Percentiles rank a stretch among this genome's conserved stretches.
These are phyloP conservation scores for Cardiocondyla obscurior DNA, from an alignment of 1,140 invertebrate species.

Conservation along the genomic window DNA sequence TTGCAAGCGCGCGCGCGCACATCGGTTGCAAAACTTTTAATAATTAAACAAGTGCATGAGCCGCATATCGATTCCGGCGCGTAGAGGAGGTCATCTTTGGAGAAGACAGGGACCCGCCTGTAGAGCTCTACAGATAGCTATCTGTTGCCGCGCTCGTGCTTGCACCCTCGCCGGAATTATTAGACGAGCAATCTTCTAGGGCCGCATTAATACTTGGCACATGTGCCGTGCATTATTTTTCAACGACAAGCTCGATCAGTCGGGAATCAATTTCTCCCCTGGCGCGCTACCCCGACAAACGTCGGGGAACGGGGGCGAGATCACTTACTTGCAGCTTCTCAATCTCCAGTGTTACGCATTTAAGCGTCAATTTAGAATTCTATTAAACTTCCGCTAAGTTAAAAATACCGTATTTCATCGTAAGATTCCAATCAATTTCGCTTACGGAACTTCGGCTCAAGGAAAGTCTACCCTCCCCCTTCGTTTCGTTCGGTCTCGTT, in stretches of 20 bases:
- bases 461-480: not conserved
- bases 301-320: too few relatives aligned
- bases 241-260: not conserved
- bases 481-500: not conserved
- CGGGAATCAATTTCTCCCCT: not conserved
- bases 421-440: not conserved
- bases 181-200: not conserved
- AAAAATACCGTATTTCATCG: not conserved
- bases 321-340: not conserved
- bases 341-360: not conserved
- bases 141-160: not conserved
- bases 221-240: not conserved
- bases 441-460: not conserved
- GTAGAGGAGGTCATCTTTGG: not conserved
- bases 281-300: not conserved
- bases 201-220: not conserved
- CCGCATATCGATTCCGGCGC: not conserved
- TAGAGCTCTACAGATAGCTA: too few relatives aligned
- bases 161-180: not conserved
- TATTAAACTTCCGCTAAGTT: not conserved
- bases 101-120: not conserved
- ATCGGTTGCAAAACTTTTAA: slow-evolving; percentile 25
- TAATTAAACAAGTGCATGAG: slow-evolving; percentile 23
- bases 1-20: not conserved
- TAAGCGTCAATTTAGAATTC: not conserved